A percentile compares a stretch with the other conserved stretches of the same genome.
These are phyloP conservation scores for Otis tarda DNA, from an alignment of 2,113 vertebrate species.

Conservation along the genomic window DNA sequence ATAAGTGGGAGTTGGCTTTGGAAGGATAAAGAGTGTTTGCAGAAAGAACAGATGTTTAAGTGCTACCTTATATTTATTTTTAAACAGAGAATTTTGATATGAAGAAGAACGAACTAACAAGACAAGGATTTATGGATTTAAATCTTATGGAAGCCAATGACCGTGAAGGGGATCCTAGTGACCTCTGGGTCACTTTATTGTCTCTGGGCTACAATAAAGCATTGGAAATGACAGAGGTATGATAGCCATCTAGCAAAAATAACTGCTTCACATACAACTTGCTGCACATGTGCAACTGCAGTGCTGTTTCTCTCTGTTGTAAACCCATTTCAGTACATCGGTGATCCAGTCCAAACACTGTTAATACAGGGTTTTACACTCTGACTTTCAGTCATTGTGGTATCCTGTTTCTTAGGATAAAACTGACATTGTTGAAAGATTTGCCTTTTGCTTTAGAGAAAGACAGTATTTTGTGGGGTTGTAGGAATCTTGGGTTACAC, in stretches of 20 bases:
- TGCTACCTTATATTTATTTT: slow-evolving; percentile 2
- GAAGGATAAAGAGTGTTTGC: background rate
- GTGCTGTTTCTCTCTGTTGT: background rate
- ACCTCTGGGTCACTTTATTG: slow-evolving; percentile 89
- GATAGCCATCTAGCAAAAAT: background rate
- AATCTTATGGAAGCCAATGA: slow-evolving; percentile 94
- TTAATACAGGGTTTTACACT: background rate
- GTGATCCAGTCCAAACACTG: background rate
- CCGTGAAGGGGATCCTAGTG: slow-evolving; percentile 83
- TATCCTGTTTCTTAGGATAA: background rate
- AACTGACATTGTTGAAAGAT: background rate
- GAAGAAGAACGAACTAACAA: slow-evolving; percentile 90
- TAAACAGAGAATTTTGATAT: slow-evolving; percentile 90
- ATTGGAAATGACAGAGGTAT: slow-evolving; percentile 87
- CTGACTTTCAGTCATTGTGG: background rate
- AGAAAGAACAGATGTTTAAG: background rate
- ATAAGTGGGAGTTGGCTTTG: background rate
- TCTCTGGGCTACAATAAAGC: slow-evolving; percentile 91
- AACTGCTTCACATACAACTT: background rate
- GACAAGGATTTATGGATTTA: slow-evolving; percentile 91
- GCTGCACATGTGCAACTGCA: background rate
- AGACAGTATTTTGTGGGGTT: background rate
- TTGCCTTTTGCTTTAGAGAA: background rate
- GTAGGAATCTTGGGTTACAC: background rate
- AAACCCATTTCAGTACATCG: background rate